Evolutionary conservation across 2,113 vertebrate species (phyloP).

Genomic region (Ahaetulla prasina): DNA sequence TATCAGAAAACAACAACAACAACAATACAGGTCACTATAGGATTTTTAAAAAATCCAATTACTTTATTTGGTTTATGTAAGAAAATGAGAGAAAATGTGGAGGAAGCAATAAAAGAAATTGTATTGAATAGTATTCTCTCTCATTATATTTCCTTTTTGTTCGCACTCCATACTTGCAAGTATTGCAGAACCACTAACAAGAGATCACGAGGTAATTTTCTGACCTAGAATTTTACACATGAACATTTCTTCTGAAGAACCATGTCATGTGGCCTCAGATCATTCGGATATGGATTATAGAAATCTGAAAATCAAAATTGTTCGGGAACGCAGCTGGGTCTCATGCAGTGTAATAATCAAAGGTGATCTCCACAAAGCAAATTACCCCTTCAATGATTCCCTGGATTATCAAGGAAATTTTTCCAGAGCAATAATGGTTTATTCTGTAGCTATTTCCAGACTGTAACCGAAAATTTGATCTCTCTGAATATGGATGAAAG

Average conservation of each 20-base stretch:
- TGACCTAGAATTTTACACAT: not conserved
- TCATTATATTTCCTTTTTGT: not conserved
- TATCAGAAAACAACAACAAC: not conserved
- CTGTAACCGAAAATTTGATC: not conserved
- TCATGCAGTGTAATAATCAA: not conserved
- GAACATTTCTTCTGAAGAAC: not conserved
- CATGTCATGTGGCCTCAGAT: not conserved
- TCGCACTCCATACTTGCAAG: not conserved
- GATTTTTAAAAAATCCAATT: not conserved
- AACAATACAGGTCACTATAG: not conserved
- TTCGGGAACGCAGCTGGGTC: no score
- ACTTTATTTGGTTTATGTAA: not conserved
- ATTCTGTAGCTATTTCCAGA: not conserved
- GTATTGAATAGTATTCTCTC: not conserved
- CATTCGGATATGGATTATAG: not conserved
- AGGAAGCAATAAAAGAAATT: constrained; percentile 9
- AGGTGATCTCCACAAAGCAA: not conserved
- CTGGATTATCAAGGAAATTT: not conserved
- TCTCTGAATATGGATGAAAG: not conserved
- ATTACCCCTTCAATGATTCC: not conserved
- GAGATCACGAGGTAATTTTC: not conserved
- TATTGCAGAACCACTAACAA: not conserved
- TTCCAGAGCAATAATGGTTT: not conserved
- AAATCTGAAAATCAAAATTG: not conserved
- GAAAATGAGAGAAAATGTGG: not conserved